Evolutionary conservation across 2,888 invertebrate species (phyloP).

Genomic region (Mythimna ferrago): DNA sequence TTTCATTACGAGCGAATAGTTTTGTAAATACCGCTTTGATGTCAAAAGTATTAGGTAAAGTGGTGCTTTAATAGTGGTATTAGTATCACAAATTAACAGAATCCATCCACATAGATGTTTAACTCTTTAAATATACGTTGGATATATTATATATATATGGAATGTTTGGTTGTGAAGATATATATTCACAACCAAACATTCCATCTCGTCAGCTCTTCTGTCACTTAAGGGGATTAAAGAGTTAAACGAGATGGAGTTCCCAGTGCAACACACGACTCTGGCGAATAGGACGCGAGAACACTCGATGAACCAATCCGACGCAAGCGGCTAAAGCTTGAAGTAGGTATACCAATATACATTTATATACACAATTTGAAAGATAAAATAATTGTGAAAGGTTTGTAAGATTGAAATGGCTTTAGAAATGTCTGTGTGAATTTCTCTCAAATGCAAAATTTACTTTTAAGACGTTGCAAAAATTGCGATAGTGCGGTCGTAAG

Average conservation of each 20-base stretch:
- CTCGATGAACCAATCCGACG: too few species aligned
- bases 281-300: too few species aligned
- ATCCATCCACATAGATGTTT: background rate
- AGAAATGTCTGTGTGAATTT: background rate
- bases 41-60: constrained; percentile 1
- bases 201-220: too few species aligned
- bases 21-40: background rate
- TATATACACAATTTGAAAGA: background rate
- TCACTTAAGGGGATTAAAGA: too few species aligned
- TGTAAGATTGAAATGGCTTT: background rate
- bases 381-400: background rate
- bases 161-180: too few species aligned
- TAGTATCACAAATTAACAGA: background rate
- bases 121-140: background rate
- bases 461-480: constrained; percentile 16
- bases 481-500: background rate
- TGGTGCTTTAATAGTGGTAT: background rate
- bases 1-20: background rate
- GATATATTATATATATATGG: too few species aligned
- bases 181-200: too few species aligned
- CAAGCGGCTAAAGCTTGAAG: too few species aligned
- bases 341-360: too few species aligned
- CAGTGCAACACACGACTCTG: too few species aligned
- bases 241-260: too few species aligned
- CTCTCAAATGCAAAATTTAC: constrained; percentile 14